Evolutionary conservation across 2,113 vertebrate genomes (phyloP).

Genomic region (Aphelocoma coerulescens): DNA sequence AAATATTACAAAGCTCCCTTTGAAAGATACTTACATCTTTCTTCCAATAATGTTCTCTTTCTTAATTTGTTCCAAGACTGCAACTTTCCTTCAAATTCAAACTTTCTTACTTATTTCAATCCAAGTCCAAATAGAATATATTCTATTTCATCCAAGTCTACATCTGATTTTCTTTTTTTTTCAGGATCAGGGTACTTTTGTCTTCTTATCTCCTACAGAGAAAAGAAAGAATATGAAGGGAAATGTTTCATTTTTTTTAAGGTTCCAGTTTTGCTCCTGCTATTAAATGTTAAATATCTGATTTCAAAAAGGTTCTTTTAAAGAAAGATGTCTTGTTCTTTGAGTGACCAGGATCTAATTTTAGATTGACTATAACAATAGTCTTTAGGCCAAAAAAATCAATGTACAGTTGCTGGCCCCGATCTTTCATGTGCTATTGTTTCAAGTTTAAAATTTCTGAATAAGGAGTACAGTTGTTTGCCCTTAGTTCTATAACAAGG

Average conservation of each 20-base stretch:
- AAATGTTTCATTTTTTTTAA: not conserved
- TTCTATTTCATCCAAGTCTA: not conserved
- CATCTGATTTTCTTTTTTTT: not conserved
- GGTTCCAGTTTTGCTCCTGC: not conserved
- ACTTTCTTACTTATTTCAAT: not conserved
- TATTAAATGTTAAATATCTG: not conserved
- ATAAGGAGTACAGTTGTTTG: not conserved
- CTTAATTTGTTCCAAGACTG: conserved; percentile 21
- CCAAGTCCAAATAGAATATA: not conserved
- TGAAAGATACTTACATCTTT: conserved; percentile 32
- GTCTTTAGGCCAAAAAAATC: not conserved
- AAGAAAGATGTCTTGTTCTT: not conserved
- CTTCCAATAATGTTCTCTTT: not conserved
- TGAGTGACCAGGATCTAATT: not conserved
- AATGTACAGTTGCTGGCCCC: not conserved
- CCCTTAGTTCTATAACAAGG: not conserved
- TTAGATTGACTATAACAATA: not conserved
- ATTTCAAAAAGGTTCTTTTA: not conserved
- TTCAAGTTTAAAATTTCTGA: not conserved
- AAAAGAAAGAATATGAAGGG: not conserved
- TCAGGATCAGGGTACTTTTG: not conserved
- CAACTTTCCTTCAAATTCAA: not conserved
- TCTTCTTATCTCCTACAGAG: not conserved
- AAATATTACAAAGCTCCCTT: conserved; percentile 40
- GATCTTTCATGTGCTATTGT: not conserved